Base-by-base conservation (phyloP, 2,797 vertebrate species). In the Coilia nasus region DNA sequence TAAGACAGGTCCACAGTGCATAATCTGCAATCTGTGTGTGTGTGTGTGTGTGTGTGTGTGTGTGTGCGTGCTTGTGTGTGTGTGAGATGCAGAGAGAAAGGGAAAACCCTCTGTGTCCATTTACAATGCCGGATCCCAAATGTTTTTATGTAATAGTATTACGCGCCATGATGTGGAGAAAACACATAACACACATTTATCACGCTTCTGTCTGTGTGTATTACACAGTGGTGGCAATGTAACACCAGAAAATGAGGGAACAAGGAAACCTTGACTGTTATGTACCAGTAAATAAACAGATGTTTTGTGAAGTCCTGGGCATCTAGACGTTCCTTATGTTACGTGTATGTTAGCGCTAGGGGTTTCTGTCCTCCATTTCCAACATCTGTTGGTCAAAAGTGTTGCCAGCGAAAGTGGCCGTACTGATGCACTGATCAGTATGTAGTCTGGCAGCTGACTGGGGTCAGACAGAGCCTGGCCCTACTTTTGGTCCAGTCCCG, bases 11-110 rank as follows among this genome's bases (percentile, higher is more conserved):
- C 91, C 86, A 46, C 92, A 86, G 90, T 86, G 91, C 89, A 87
- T 95, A 95, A 95, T 96, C 95, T 93, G 86, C 87, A 92, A 91
- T 93, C 90, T 88, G 87, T 89, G 92, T 87, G 89, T 85, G 87
- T 85, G 86, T 90, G 88, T 87, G 84, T 88, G 84, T 78, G 83
- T 85, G 75, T 81, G 82, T 84, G 81, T 75, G 19, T 87, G 83
- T 87, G 59, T 88, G 81, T 85, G 62, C 84, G 35, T 80, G 83
- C 60, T 35, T 81, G 64, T 60, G 83, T 41, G 71, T 47, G 85
- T 41, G 82, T 31, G 56, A 83, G 14, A 83, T 2, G 28, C 31
- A 62, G 89, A 67, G 59, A 12, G 64, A 46, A 62, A 28, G 35
- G 62, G 47, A 54, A 28, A 54, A 56, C 17, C 44, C 21, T 41